Evolutionary conservation across 2,113 vertebrate species (phyloP).

Genomic region (Hemicordylus capensis): DNA sequence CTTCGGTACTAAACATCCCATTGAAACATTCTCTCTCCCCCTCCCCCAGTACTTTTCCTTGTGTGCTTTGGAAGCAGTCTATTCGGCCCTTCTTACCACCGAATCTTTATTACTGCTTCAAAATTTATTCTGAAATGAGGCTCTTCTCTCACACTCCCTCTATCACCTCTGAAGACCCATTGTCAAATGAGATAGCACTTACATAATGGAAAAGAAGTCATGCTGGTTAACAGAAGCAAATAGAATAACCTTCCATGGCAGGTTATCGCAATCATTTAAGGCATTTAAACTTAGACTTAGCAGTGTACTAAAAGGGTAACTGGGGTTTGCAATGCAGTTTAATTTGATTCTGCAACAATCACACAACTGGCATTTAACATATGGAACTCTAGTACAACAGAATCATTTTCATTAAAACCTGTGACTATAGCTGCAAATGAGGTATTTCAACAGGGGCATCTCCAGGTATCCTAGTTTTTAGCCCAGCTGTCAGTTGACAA

Average conservation of each 20-base stretch:
- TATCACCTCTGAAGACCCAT: background rate
- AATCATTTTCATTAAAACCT: constrained; percentile 39
- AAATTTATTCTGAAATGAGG: background rate
- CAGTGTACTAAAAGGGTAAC: background rate
- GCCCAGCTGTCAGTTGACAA: background rate
- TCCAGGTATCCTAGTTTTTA: background rate
- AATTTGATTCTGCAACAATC: constrained; percentile 42
- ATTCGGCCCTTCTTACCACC: background rate
- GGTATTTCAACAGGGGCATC: background rate
- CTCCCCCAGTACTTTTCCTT: background rate
- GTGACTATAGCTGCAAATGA: fast-evolving
- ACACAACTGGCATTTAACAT: constrained; percentile 35
- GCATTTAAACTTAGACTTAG: constrained; percentile 45
- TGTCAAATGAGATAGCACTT: constrained; percentile 5
- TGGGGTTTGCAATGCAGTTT: constrained; percentile 29
- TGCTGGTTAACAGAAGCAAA: background rate
- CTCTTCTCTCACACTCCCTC: background rate
- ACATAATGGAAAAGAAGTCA: background rate
- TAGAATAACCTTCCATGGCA: constrained; percentile 24
- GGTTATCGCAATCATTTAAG: background rate
- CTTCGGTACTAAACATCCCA: background rate
- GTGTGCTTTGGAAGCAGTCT: background rate
- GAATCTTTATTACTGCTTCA: background rate
- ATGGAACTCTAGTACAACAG: constrained; percentile 5
- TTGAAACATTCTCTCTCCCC: background rate